phyloP scores from a whole-genome alignment of 2,797 vertebrate species.

The Huso huso region DNA sequence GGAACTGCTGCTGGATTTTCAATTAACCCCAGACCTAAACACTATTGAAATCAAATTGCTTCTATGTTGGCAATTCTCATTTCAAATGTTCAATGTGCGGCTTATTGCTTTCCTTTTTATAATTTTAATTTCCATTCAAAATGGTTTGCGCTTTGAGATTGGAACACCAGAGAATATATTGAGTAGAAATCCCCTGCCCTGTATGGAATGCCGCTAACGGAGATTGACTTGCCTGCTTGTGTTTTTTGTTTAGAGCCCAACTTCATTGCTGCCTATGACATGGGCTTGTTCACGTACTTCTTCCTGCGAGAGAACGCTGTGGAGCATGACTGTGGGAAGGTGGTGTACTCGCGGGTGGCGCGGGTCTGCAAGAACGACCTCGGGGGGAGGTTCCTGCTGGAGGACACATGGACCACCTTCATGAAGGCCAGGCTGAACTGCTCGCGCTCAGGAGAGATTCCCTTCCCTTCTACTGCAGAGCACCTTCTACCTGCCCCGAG shows the following conservation, averaged over 20 bases:
- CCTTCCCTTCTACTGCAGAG: slow-evolving; percentile 97
- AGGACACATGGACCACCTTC: slow-evolving; percentile 97
- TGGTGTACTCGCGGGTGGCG: slow-evolving; percentile 88
- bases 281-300: slow-evolving; percentile 92
- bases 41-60: too few species aligned
- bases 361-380: slow-evolving; percentile 95
- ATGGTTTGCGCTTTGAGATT: too few species aligned
- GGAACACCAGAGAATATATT: too few species aligned
- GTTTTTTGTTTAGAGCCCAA: slow-evolving; percentile 74
- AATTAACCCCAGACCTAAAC: too few species aligned
- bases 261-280: slow-evolving; percentile 92
- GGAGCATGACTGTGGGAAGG: slow-evolving; percentile 93
- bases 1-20: too few species aligned
- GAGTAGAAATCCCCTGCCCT: too few species aligned
- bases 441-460: slow-evolving; percentile 89
- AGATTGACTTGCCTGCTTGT: too few species aligned
- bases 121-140: too few species aligned
- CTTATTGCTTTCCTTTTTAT: too few species aligned
- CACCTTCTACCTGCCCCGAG: slow-evolving; percentile 91
- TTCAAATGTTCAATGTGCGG: too few species aligned
- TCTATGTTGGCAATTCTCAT: too few species aligned
- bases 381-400: slow-evolving; percentile 88
- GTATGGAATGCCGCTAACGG: too few species aligned
- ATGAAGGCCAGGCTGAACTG: slow-evolving; percentile 95
- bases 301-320: slow-evolving; percentile 92